Evolutionary conservation across 2,113 vertebrate species (phyloP), one percentile per base, ranked within the genome.

Genomic region (Prinia subflava): DNA sequence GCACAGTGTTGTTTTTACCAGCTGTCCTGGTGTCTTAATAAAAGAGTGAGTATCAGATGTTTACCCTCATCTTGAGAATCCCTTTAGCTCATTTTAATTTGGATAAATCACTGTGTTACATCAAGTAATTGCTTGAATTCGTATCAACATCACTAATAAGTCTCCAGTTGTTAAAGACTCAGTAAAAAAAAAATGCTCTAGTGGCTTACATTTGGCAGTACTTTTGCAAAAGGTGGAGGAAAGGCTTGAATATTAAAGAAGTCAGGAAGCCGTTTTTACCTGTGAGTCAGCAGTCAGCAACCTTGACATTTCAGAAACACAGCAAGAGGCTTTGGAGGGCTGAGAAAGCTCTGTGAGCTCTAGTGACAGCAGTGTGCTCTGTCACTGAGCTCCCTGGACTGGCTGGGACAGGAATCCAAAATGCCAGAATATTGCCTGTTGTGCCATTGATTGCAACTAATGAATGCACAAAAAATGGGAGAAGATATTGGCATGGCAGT

Each of bases 1-100:
- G n/a, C 57, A 42, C 7, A 44, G 33, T 62, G 39, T 28, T 85
- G 46, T 44, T 85, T 62, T 82, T 1, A 3, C 14, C 30, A 27
- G 0, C 0, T 13, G 6, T 84, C n/a, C 23, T 4, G 17, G 22
- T 75, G 46, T 62, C n/a, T 21, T 59, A 9, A 44, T 75, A 33
- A 42, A 62, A 35, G 12, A 69, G 17, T 49, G 31, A 70, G 23
- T 84, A 67, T 73, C 44, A 65, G 12, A 52, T 7, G 1, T 80
- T 68, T 35, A 50, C 18, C 35, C 12, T 59, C 15, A 20, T 33
- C 24, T 80, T 73, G 35, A 64, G 39, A 62, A 80, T 91, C 17
- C 10, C 53, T 73, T 41, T 42, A 86, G 35, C 23, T 93, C 13
- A 21, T 49, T 83, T 76, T 49, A 55, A 21, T 76, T 75, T 56